Evolutionary conservation across 1,140 invertebrate genomes (phyloP).

Genomic region (Muscidifurax raptorellus): DNA sequence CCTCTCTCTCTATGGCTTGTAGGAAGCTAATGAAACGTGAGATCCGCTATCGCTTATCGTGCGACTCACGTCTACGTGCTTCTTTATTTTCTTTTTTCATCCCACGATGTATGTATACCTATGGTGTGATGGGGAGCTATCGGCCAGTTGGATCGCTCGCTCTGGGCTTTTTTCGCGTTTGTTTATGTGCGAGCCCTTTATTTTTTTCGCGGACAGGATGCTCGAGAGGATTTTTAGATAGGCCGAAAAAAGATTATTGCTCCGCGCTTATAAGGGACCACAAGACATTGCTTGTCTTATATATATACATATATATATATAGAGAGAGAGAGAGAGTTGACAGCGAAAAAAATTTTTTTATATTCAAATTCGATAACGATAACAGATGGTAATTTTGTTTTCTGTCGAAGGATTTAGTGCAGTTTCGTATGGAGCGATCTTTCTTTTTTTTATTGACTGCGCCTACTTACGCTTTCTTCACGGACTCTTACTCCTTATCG

Average conservation of each 20-base stretch:
- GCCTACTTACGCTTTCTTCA: neutral
- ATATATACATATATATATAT: too few species aligned
- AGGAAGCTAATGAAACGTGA: slow-evolving; percentile 2
- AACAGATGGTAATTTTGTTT: too few species aligned
- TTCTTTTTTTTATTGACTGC: neutral
- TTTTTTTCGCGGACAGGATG: neutral
- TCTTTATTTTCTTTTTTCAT: neutral
- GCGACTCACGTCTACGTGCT: neutral
- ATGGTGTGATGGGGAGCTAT: neutral
- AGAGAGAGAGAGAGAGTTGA: too few species aligned
- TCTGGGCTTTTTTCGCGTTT: neutral
- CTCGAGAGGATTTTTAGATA: too few species aligned
- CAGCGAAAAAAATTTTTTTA: too few species aligned
- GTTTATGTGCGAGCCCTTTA: neutral
- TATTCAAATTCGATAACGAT: too few species aligned
- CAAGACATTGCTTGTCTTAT: too few species aligned
- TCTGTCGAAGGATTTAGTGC: too few species aligned
- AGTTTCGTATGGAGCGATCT: neutral
- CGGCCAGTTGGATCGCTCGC: neutral
- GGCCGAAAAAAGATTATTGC: too few species aligned
- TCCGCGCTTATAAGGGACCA: too few species aligned
- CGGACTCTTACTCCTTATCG: neutral
- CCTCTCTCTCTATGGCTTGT: neutral
- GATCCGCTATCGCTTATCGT: neutral
- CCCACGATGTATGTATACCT: neutral